Percentiles rank a stretch among this genome's conserved stretches.
Evolutionary conservation across 2,888 invertebrate genomes (phyloP).

Genomic region (Sepiola atlantica): DNA sequence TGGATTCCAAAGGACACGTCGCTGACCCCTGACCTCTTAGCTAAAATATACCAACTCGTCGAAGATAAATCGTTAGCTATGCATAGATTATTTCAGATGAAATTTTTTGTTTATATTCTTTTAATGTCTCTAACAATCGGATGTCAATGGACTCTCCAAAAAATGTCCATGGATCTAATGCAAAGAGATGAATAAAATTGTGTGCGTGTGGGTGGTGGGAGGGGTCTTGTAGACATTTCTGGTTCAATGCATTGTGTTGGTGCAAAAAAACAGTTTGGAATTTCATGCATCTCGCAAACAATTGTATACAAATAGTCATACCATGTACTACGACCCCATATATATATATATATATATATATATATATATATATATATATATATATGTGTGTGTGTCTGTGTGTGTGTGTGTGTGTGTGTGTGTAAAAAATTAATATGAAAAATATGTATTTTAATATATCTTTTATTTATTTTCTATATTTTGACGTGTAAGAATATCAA

Average conservation of each 20-base stretch:
- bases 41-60: neutral
- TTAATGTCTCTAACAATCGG: neutral
- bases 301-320: neutral
- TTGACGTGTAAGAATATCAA: neutral
- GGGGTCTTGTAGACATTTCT: neutral
- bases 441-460: too few species aligned
- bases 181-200: neutral
- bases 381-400: too few species aligned
- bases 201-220: too few species aligned
- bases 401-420: neutral
- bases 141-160: neutral
- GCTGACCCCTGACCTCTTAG: neutral
- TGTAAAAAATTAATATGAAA: too few species aligned
- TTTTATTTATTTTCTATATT: too few species aligned
- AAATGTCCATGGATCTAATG: neutral
- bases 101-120: neutral
- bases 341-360: neutral
- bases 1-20: neutral
- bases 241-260: neutral
- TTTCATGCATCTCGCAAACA: neutral
- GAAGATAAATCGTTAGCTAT: neutral
- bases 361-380: neutral
- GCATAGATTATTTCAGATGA: neutral
- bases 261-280: neutral
- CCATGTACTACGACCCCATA: neutral